Conservation (phyloP, 2,888 invertebrate genomes). For the Linyphia triangularis region DNA sequence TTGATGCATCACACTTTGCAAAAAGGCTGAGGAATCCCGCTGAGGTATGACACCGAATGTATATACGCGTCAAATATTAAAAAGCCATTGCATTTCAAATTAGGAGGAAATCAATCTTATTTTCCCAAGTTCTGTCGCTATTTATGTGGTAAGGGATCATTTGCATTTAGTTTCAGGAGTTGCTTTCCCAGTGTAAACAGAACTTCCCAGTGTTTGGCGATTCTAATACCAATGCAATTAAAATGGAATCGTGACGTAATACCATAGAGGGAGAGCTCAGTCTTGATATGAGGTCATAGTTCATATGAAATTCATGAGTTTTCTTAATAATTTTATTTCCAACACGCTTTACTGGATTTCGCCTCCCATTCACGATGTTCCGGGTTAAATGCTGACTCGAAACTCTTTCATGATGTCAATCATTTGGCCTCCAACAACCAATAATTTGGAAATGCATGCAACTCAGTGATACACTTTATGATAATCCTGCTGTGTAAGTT, state of each 20-base stretch:
- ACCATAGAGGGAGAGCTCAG: background rate
- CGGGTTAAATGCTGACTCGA: constrained; percentile 45
- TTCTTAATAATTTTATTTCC: constrained; percentile 30
- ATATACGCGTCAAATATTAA: background rate
- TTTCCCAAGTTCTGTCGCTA: too few species aligned
- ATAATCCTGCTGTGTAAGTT: too few species aligned
- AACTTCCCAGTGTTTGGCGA: background rate
- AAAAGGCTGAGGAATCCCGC: background rate
- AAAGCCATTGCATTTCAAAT: too few species aligned
- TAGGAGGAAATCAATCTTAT: too few species aligned
- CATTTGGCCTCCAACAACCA: background rate
- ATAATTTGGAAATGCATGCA: background rate
- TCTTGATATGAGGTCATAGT: constrained; percentile 24
- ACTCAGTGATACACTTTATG: background rate
- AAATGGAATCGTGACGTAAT: background rate
- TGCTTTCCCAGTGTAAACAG: too few species aligned
- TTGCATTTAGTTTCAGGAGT: too few species aligned
- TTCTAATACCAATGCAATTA: background rate
- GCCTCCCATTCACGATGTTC: background rate
- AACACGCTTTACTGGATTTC: constrained; percentile 24
- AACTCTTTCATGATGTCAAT: constrained; percentile 35
- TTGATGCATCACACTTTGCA: background rate
- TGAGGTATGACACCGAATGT: background rate
- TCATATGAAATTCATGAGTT: background rate
- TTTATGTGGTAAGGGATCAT: too few species aligned